Conservation (phyloP, 2,113 vertebrate genomes). For the Brachyhypopomus occidentalis region DNA sequence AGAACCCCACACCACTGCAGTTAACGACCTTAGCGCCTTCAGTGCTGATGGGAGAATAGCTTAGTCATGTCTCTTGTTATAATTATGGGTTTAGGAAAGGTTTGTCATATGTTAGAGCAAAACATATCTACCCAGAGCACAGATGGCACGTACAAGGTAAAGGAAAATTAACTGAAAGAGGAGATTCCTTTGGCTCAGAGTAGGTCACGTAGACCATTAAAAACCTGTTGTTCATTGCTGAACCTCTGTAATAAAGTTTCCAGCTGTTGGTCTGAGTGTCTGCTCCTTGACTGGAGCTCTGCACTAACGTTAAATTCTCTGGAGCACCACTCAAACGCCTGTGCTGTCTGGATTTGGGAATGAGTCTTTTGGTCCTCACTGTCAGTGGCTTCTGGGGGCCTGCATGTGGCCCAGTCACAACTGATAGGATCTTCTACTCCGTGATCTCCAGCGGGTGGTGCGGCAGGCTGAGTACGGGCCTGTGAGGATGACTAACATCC, state of each 20-base stretch:
- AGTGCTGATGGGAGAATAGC: too few species aligned
- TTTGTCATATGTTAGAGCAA: too few species aligned
- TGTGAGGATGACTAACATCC: conserved; percentile 52
- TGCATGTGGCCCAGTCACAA: conserved; percentile 40
- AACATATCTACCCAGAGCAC: too few species aligned
- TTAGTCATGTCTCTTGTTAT: too few species aligned
- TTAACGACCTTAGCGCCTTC: neutral
- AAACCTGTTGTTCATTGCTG: neutral
- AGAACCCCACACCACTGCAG: neutral
- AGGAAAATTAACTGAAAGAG: too few species aligned
- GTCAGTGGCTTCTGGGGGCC: conserved; percentile 32
- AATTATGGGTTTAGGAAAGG: too few species aligned
- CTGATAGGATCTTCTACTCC: conserved; percentile 32
- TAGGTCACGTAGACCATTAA: neutral
- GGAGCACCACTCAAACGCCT: neutral
- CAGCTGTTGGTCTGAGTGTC: neutral
- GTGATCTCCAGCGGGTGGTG: conserved; percentile 45
- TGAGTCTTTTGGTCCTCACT: neutral
- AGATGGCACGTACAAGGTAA: too few species aligned
- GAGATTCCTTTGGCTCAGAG: neutral
- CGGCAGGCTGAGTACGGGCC: conserved; percentile 31
- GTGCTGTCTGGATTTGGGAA: neutral
- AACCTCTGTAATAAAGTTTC: neutral
- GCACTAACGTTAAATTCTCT: neutral
- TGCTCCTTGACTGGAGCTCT: neutral